A percentile compares a stretch with the other conserved stretches of the same genome.
These are phyloP conservation scores for Noctuana brunneofusca DNA, from an alignment of 2,888 invertebrate species.

Conservation along the genomic window DNA sequence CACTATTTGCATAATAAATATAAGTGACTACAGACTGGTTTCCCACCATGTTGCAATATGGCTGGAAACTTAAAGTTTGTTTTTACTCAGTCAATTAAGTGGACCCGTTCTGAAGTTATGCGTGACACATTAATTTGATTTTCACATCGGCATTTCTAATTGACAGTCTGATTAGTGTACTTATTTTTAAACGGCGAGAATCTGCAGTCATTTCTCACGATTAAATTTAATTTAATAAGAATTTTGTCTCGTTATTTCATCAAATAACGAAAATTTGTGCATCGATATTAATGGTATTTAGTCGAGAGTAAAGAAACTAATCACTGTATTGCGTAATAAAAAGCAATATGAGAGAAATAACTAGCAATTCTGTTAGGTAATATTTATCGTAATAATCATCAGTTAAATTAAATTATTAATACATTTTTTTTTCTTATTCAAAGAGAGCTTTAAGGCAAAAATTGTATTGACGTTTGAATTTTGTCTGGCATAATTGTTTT, in stretches of 20 bases:
- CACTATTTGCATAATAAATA: conserved; percentile 33
- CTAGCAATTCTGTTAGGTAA: not conserved
- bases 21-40: conserved; percentile 24
- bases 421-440: no score
- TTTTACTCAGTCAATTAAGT: conserved; percentile 25
- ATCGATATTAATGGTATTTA: not conserved
- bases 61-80: conserved; percentile 21
- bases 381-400: not conserved
- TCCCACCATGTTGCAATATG: conserved; percentile 26
- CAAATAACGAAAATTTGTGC: not conserved
- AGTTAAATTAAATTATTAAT: no score
- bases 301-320: not conserved
- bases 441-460: no score
- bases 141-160: conserved; percentile 29
- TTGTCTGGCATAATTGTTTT: no score
- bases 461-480: no score
- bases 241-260: conserved; percentile 6
- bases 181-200: conserved; percentile 20
- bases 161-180: conserved; percentile 28
- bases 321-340: not conserved
- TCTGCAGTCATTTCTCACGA: conserved; percentile 16
- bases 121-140: conserved; percentile 26
- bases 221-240: conserved; percentile 6
- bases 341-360: not conserved
- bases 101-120: conserved; percentile 15